Evolutionary conservation across 1,140 invertebrate genomes (phyloP).

Genomic region (Heliothis subflexa): DNA sequence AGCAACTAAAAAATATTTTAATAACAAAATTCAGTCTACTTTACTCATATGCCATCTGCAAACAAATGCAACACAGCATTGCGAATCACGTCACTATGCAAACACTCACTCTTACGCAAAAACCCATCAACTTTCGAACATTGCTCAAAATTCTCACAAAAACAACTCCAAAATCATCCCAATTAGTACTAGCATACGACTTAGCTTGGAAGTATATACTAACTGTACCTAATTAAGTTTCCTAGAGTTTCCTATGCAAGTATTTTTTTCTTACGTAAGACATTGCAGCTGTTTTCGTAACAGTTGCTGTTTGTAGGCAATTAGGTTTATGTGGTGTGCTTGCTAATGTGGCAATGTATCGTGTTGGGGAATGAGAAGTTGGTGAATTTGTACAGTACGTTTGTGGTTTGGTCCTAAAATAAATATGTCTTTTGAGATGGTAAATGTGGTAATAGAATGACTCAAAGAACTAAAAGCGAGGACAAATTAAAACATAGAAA

Average conservation of each 20-base stretch:
- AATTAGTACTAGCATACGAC: neutral
- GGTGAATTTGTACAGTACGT: neutral
- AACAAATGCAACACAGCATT: neutral
- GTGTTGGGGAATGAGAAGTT: neutral
- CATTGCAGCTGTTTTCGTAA: neutral
- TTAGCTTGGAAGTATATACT: neutral
- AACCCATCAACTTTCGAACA: neutral
- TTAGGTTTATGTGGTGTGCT: slow-evolving; percentile 17
- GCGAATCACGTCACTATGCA: neutral
- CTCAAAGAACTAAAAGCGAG: neutral
- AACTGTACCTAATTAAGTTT: neutral
- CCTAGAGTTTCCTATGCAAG: neutral
- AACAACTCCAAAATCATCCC: neutral
- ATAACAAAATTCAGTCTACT: no score
- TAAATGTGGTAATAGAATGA: neutral
- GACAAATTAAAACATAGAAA: neutral
- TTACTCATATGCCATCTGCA: no score
- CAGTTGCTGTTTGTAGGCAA: slow-evolving; percentile 5
- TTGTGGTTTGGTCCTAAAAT: neutral
- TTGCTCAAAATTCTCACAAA: neutral
- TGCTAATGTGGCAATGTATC: slow-evolving; percentile 20
- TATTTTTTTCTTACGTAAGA: slow-evolving; percentile 5
- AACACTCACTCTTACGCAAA: neutral
- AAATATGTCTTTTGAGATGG: neutral
- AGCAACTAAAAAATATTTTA: no score